Percentiles rank a stretch among this genome's conserved stretches.
These are phyloP conservation scores for Lasiurus cinereus DNA, from an alignment of 2,113 vertebrate genomes.

Conservation along the genomic window DNA sequence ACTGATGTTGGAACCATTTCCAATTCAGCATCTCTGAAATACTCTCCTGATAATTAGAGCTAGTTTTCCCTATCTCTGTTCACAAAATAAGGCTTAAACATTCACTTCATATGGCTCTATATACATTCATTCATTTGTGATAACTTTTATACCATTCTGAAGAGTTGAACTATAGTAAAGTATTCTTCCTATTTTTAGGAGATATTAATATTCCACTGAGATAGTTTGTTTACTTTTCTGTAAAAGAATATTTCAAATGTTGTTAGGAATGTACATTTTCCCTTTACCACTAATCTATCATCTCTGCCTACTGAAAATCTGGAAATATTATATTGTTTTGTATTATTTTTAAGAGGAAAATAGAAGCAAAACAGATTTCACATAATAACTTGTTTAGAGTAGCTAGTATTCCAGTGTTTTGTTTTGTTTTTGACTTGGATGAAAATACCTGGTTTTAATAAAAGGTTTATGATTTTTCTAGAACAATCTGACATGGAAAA, in stretches of 20 bases:
- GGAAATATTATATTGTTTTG: background rate
- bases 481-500: background rate
- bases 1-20: background rate
- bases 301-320: background rate
- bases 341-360: background rate
- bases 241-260: background rate
- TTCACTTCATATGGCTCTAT: background rate
- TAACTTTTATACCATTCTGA: background rate
- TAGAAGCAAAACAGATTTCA: background rate
- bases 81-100: background rate
- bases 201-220: background rate
- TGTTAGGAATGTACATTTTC: background rate
- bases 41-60: background rate
- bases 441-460: background rate
- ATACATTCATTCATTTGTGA: background rate
- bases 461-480: background rate
- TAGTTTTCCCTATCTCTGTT: background rate
- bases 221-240: background rate
- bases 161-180: background rate
- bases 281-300: background rate
- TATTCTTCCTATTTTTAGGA: background rate
- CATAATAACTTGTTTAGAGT: background rate
- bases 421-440: background rate
- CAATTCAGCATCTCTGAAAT: conserved; percentile 19
- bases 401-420: background rate